Base-by-base conservation (phyloP, 2,113 vertebrate species). In the Sinocyclocheilus anshuiensis region DNA sequence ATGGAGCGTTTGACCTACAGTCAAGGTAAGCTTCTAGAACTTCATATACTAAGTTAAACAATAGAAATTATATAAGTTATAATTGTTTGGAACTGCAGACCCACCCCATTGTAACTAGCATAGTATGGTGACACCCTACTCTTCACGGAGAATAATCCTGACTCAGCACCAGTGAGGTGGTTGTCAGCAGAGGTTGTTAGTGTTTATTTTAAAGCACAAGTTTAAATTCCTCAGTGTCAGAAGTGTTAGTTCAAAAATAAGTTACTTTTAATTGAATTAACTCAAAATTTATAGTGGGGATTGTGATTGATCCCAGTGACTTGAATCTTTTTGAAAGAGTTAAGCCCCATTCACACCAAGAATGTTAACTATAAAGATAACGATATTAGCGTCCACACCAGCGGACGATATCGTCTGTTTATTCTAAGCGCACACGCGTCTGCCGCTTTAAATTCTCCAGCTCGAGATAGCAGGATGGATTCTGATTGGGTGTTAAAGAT, bases 1-100 rank as follows among this genome's bases (percentile, higher is more conserved):
- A 94, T 96, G 94, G 95, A 96, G 90, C 92, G 93, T 15, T 88
- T 95, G 65, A 94, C 95, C 72, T 95, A 94, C 91, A 93, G 90
- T 85, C 94, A 95, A 93, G 94, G 95, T 96, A 94, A 65, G 86
- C 50, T 36, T 74, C n/a, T 61, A 39, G 2, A 85, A 83, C 12
- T 76, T 48, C 24, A 4, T 24, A 76, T 48, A 26, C 39, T 24
- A 48, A 15, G n/a, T 76, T 33, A 29, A 55, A 77, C 7, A 55
- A 33, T 9, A 18, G 16, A 55, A 33, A 18, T 16, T 20, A 16
- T 12, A 12, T 42, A 48, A 55, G n/a, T 16, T 55, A 15, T 24
- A 76, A n/a, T 9, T 76, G 22, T 24, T 9, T 45, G 42, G 45
- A 77, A n/a, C 71, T 74, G 8, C 8, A 29, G 16, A 18, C 48